Evolutionary conservation across 2,888 invertebrate species (phyloP).

Genomic region (Ichneumon xanthorius): DNA sequence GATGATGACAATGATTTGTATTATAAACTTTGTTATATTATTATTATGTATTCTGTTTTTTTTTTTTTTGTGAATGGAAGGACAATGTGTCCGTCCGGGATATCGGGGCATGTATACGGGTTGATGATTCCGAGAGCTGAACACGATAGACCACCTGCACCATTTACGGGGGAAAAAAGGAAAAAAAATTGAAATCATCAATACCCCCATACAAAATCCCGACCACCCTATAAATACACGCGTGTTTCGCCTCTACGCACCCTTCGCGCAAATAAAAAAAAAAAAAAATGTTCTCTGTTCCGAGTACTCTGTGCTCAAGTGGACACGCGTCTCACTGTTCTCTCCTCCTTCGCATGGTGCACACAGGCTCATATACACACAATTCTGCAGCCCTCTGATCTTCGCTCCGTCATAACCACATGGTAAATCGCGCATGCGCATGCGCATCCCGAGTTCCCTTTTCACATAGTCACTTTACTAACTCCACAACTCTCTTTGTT

Average conservation of each 20-base stretch:
- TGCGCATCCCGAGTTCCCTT: conserved; percentile 12
- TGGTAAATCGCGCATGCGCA: not conserved
- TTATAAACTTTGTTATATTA: conserved; percentile 23
- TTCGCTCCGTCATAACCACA: conserved; percentile 19
- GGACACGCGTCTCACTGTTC: conserved; percentile 29
- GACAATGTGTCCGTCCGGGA: conserved; percentile 21
- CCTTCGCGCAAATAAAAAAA: conserved; percentile 46
- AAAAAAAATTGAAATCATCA: not conserved
- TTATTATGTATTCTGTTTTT: not conserved
- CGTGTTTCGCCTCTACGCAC: conserved; percentile 41
- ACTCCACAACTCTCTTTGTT: conserved; percentile 9
- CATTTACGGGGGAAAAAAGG: not conserved
- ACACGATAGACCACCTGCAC: conserved; percentile 11
- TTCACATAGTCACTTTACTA: conserved; percentile 47
- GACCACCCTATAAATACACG: conserved; percentile 31
- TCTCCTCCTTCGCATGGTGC: not conserved
- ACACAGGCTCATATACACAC: not conserved
- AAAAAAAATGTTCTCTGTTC: not conserved
- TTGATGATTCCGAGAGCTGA: conserved; percentile 31
- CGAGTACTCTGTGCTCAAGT: conserved; percentile 41
- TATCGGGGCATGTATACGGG: conserved; percentile 39
- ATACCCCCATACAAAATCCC: not conserved
- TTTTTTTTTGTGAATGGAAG: conserved; percentile 2
- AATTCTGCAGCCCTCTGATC: not conserved
- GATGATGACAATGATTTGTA: conserved; percentile 18